These are phyloP conservation scores for Diadophis punctatus DNA, from an alignment of 2,113 vertebrate species.

Conservation along the genomic window DNA sequence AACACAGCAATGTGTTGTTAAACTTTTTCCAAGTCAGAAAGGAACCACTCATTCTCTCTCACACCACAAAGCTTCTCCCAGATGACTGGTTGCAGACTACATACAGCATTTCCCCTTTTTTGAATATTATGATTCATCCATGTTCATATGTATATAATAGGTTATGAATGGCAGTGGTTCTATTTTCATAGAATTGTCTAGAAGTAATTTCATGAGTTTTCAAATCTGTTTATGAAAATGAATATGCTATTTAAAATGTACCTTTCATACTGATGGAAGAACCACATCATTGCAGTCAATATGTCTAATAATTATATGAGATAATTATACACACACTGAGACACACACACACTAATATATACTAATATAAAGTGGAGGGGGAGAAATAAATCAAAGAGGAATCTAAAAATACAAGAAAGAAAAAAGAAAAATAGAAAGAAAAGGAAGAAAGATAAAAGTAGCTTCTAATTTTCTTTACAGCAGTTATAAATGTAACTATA, in stretches of 20 bases:
- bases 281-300: neutral
- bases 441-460: neutral
- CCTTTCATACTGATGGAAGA: neutral
- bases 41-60: neutral
- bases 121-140: neutral
- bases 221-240: neutral
- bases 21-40: neutral
- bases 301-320: neutral
- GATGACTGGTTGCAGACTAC: neutral
- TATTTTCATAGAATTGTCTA: neutral
- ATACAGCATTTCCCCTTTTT: neutral
- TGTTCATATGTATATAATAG: neutral
- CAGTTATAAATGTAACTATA: neutral
- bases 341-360: neutral
- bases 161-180: neutral
- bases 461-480: neutral
- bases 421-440: neutral
- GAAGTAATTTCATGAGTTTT: neutral
- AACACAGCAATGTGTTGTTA: neutral
- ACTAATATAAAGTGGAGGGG: neutral
- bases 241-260: neutral
- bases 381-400: neutral
- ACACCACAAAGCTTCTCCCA: neutral
- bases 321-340: too few species aligned
- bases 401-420: neutral